These are phyloP conservation scores for Pocillopora verrucosa DNA, from an alignment of 64 coral and sea anemone species.

Conservation along the genomic window DNA sequence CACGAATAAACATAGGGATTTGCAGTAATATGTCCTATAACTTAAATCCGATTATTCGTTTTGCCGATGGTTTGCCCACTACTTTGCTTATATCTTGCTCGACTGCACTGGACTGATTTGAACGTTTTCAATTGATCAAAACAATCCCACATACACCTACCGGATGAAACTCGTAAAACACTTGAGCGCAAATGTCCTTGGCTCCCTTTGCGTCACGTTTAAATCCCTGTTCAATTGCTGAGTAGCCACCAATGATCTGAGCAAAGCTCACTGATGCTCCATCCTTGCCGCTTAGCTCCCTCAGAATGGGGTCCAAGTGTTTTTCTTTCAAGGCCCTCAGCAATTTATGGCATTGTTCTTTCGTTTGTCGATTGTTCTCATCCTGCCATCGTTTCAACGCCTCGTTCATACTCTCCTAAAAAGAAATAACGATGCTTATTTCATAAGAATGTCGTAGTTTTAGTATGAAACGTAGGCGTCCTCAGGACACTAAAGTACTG, in stretches of 20 bases:
- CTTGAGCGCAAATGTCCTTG: conserved; percentile 54
- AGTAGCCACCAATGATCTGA: conserved; percentile 57
- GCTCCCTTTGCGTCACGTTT: conserved; percentile 38
- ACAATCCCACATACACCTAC: conserved; percentile 19
- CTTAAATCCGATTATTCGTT: too few species aligned
- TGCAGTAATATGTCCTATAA: too few species aligned
- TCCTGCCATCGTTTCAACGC: neutral
- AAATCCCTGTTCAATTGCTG: conserved; percentile 40
- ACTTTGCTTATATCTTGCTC: too few species aligned
- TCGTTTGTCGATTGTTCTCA: conserved; percentile 9
- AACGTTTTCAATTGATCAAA: too few species aligned
- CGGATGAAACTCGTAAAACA: conserved; percentile 66
- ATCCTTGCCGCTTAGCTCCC: neutral
- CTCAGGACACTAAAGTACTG: too few species aligned
- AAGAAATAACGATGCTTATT: neutral
- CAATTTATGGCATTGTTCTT: neutral
- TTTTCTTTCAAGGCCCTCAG: neutral
- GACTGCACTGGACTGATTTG: too few species aligned
- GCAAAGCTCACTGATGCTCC: conserved; percentile 41
- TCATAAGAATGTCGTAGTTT: neutral
- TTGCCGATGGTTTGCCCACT: too few species aligned
- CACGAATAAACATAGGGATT: too few species aligned
- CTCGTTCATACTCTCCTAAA: conserved; percentile 18
- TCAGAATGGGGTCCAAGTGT: conserved; percentile 16
- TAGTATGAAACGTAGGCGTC: neutral